Evolutionary conservation across 2,888 invertebrate genomes (phyloP), one percentile per base, ranked within the genome.

Genomic region (Cinara cedri): DNA sequence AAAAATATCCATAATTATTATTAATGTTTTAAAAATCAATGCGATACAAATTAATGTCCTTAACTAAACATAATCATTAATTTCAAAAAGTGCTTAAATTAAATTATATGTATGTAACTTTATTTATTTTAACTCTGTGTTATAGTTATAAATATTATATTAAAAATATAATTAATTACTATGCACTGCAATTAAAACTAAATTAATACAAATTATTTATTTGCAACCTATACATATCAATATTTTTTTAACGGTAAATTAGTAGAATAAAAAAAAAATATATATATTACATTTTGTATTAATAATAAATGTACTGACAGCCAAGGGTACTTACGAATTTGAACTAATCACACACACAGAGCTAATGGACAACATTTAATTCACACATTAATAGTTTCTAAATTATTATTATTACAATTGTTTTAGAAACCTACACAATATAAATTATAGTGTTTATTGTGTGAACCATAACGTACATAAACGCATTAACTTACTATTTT

Each of bases 211-310:
- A 16, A 24, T 54, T 57, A 26, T 68, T 62, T n/a, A 65, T 44
- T 70, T 34, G 70, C 46, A 78, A 78, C 60, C n/a, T 55, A 78
- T 70, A 78, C 78, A 78, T 78, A 78, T 78, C 78, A 78, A 70
- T 78, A 76, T 76, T 76, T 78, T 78, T 78, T 6, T 70, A 70
- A 68, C 10, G 1, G 26, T 42, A 66, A 70, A 51, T 60, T 62
- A 62, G 9, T 51, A 70, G 14, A 62, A 26, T 34, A 34, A 4
- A 34, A 34, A 34, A 34, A 34, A 34, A 34, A 34, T 66, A 24
- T 65, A 65, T 46, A n/a, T 62, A 42, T 57, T 54, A 13, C 62
- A 51, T 63, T 55, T 34, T 49, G 19, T 68, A 51, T 60, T 60
- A 62, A 26, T 60, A 62, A 26, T 51, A 60, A 11, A 44, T 34